Evolutionary conservation across 2,888 invertebrate species (phyloP).

Genomic region (Caenorhabditis imperialis): DNA sequence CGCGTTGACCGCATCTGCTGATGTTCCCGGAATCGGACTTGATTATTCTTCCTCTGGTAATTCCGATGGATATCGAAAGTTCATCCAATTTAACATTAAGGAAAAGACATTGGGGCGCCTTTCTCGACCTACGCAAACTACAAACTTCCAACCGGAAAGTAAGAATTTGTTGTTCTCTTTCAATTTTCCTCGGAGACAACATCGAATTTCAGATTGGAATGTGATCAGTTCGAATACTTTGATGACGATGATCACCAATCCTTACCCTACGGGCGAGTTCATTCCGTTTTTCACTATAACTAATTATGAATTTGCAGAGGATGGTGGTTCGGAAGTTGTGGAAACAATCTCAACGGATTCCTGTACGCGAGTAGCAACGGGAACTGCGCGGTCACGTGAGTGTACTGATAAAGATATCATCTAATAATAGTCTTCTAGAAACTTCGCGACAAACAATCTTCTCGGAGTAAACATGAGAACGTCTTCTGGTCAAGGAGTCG

Average conservation of each 20-base stretch:
- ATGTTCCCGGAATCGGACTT: conserved; percentile 41
- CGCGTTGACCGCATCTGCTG: conserved; percentile 35
- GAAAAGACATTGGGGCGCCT: conserved; percentile 20
- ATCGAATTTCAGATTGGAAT: conserved; percentile 7
- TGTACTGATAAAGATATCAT: neutral
- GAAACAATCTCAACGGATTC: conserved; percentile 63
- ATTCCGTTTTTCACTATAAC: neutral
- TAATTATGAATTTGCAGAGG: conserved; percentile 47
- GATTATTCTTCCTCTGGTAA: conserved; percentile 27
- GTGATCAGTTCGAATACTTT: conserved; percentile 40
- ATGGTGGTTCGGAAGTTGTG: conserved; percentile 67
- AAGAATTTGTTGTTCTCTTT: neutral
- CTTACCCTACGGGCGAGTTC: conserved; percentile 16
- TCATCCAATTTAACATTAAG: conserved; percentile 12
- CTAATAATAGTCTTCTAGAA: neutral
- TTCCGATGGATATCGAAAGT: too few species aligned
- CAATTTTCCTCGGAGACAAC: neutral
- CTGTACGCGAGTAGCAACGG: conserved; percentile 7
- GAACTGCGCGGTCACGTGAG: conserved; percentile 18
- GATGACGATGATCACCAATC: conserved; percentile 16
- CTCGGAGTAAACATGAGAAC: conserved; percentile 46
- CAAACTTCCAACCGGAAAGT: conserved; percentile 10
- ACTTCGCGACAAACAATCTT: conserved; percentile 9
- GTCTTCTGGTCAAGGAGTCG: conserved; percentile 11
- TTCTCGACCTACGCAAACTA: conserved; percentile 6